A percentile compares a stretch with the other conserved stretches of the same genome.
These are phyloP conservation scores for Calcarius lapponicus DNA, from an alignment of 2,797 vertebrate genomes.

Conservation along the genomic window DNA sequence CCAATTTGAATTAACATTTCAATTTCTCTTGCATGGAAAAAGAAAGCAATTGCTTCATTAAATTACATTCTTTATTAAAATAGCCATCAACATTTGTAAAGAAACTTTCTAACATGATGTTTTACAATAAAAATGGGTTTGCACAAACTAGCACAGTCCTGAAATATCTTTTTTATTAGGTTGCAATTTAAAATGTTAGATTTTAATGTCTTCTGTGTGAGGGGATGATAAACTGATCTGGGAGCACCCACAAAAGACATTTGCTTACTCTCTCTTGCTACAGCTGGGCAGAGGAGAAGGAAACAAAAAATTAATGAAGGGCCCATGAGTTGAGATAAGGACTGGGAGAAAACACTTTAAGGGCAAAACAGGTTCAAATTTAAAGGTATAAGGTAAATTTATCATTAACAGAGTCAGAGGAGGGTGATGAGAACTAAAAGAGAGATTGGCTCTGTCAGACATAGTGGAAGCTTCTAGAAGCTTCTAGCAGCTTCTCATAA, in stretches of 20 bases:
- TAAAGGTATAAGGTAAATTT: not conserved
- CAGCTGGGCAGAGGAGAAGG: not conserved
- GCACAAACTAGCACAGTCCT: not conserved
- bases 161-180: not conserved
- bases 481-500: not conserved
- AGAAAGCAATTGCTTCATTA: not conserved
- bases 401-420: not conserved
- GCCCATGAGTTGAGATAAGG: not conserved
- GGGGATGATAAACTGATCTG: not conserved
- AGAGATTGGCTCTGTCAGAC: not conserved
- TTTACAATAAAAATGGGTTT: not conserved
- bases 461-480: not conserved
- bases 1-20: constrained; percentile 27
- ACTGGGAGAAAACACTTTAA: not conserved
- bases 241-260: not conserved
- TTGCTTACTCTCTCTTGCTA: not conserved
- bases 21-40: constrained; percentile 12
- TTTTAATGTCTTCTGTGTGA: not conserved
- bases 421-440: not conserved
- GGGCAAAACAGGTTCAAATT: not conserved
- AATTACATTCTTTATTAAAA: not conserved
- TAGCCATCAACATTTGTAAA: not conserved
- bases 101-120: not conserved
- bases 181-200: not conserved
- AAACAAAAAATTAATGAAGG: not conserved